These are phyloP conservation scores for Eutrigla gurnardus DNA, from an alignment of 2,797 vertebrate genomes.

Conservation along the genomic window DNA sequence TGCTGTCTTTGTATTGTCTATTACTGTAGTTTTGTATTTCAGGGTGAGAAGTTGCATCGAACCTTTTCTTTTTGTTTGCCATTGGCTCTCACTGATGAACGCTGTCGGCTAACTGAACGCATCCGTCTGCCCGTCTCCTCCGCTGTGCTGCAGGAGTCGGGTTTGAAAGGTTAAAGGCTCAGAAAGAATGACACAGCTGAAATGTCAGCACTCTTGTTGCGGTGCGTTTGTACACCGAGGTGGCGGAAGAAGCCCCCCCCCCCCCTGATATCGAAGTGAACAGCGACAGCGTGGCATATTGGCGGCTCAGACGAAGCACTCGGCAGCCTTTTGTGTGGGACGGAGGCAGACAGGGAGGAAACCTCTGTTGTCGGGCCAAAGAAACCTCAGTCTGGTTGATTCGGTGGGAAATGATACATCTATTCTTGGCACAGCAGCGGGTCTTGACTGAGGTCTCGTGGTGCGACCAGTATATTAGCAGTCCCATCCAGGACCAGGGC, in stretches of 20 bases:
- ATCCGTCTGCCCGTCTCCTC: neutral
- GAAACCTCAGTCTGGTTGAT: constrained; percentile 39
- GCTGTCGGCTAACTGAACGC: neutral
- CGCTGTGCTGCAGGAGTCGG: constrained; percentile 8
- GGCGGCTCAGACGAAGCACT: constrained; percentile 47
- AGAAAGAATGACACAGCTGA: constrained; percentile 41
- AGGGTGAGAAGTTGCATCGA: neutral
- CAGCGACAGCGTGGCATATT: constrained; percentile 49
- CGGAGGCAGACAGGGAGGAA: constrained; percentile 28
- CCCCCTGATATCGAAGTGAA: constrained; percentile 49
- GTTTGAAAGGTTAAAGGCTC: constrained; percentile 59
- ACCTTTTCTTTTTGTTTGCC: no score
- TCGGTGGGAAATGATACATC: constrained; percentile 39
- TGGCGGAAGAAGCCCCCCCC: constrained; percentile 18
- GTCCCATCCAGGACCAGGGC: neutral
- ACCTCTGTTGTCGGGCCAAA: constrained; percentile 51
- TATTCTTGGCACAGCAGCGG: constrained; percentile 20
- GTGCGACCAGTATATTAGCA: constrained; percentile 2
- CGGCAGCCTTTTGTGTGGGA: constrained; percentile 45
- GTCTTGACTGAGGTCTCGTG: constrained; percentile 15
- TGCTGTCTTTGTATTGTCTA: no score
- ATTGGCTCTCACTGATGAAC: neutral
- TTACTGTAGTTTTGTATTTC: neutral
- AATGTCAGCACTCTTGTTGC: constrained; percentile 53
- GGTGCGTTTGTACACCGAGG: constrained; percentile 12